A percentile compares a stretch with the other conserved stretches of the same genome.
Conservation (phyloP, 2,113 vertebrate genomes). For the Hippopotamus amphibius region DNA sequence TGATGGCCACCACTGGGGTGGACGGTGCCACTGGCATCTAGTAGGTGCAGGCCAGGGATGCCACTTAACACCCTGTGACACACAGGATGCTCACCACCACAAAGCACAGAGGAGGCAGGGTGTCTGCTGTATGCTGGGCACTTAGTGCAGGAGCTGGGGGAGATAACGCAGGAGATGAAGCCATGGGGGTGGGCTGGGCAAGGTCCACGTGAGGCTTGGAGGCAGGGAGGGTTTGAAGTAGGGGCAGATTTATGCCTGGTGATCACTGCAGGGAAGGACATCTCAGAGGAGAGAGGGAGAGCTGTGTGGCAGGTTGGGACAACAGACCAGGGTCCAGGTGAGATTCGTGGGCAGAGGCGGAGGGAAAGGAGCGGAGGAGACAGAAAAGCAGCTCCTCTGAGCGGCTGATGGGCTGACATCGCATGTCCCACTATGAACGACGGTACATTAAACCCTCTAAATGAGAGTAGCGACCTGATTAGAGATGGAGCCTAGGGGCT, state of each 20-base stretch:
- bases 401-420: neutral
- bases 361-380: neutral
- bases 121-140: neutral
- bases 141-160: too few relatives aligned
- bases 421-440: neutral
- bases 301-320: fast-evolving
- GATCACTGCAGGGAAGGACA: too few relatives aligned
- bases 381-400: neutral
- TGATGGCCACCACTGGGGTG: neutral
- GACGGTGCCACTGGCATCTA: neutral
- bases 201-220: neutral
- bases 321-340: neutral
- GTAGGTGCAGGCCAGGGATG: neutral
- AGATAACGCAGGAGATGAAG: neutral
- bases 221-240: neutral
- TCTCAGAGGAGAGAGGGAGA: neutral
- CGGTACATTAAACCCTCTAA: neutral
- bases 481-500: neutral
- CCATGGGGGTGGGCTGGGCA: fast-evolving
- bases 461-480: slow-evolving; percentile 49
- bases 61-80: neutral
- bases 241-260: neutral
- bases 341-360: neutral
- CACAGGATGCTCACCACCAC: neutral
- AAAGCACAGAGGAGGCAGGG: neutral